Evolutionary conservation across 2,113 vertebrate species (phyloP).

Genomic region (Crotalus helleri): DNA sequence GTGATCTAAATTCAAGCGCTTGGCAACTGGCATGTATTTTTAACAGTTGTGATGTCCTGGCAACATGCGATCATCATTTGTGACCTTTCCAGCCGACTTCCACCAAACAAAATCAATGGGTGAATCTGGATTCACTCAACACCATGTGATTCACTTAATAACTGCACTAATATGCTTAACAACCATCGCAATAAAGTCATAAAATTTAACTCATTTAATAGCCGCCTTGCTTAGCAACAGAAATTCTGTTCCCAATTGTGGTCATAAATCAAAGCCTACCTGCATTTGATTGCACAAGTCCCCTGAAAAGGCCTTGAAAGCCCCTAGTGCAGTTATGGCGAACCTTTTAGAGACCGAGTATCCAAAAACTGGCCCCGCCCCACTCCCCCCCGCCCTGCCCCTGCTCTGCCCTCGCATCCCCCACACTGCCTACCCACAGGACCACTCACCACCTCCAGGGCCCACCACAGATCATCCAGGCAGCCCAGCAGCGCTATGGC

Average conservation of each 20-base stretch:
- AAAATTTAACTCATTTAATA: not conserved
- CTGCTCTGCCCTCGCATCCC: too few relatives aligned
- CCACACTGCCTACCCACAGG: too few relatives aligned
- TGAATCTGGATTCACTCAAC: not conserved
- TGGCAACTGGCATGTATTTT: not conserved
- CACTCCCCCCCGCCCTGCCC: too few relatives aligned
- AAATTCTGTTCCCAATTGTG: not conserved
- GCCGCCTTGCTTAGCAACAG: not conserved
- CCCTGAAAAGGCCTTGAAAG: not conserved
- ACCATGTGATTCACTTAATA: not conserved
- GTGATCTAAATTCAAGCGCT: not conserved
- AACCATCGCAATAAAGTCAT: not conserved
- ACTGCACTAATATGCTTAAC: not conserved
- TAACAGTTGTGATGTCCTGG: not conserved
- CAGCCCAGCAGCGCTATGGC: too few relatives aligned
- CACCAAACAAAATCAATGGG: not conserved
- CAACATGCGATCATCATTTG: not conserved
- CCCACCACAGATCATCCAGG: too few relatives aligned
- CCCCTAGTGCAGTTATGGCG: not conserved
- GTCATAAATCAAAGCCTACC: not conserved
- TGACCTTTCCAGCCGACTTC: not conserved
- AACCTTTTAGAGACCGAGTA: too few relatives aligned
- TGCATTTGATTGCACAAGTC: not conserved
- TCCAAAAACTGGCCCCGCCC: too few relatives aligned
- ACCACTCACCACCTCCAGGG: too few relatives aligned